Evolutionary conservation across 53 echinoderm and acorn worm species (phyloP).

Genomic region (Patiria pectinifera): DNA sequence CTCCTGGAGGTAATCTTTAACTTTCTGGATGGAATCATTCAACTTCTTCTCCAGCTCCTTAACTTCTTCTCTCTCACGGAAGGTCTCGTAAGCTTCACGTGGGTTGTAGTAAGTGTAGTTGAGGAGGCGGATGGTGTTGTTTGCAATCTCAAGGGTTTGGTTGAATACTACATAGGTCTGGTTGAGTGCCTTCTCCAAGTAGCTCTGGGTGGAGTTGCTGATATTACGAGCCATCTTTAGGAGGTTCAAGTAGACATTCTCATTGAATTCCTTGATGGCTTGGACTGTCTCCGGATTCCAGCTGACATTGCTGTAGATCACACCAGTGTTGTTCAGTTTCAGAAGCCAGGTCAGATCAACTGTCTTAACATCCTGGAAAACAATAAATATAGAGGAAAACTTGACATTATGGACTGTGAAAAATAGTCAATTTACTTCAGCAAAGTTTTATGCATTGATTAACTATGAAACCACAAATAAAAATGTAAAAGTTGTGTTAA

Average conservation of each 20-base stretch:
- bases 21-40: slow-evolving; percentile 25
- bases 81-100: slow-evolving; percentile 37
- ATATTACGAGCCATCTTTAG: slow-evolving; percentile 27
- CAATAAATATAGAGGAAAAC: neutral
- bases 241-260: slow-evolving; percentile 33
- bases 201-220: slow-evolving; percentile 56
- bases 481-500: too few relatives aligned
- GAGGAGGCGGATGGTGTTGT: slow-evolving; percentile 73
- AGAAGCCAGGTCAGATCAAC: slow-evolving; percentile 85
- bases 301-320: slow-evolving; percentile 97
- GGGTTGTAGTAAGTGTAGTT: slow-evolving; percentile 67
- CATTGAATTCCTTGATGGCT: slow-evolving; percentile 46
- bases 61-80: slow-evolving; percentile 55
- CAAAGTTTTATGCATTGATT: too few relatives aligned
- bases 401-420: too few relatives aligned
- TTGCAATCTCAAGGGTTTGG: slow-evolving; percentile 68
- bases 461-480: too few relatives aligned
- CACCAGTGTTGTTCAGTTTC: slow-evolving; percentile 89
- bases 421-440: too few relatives aligned
- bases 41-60: slow-evolving; percentile 16
- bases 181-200: slow-evolving; percentile 61
- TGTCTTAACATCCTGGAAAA: slow-evolving; percentile 75
- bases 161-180: slow-evolving; percentile 51
- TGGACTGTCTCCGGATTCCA: slow-evolving; percentile 91
- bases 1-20: slow-evolving; percentile 4